Percentiles rank a stretch among this genome's conserved stretches.
Conservation (phyloP, 2,888 invertebrate genomes). For the Cataglyphis livida region DNA sequence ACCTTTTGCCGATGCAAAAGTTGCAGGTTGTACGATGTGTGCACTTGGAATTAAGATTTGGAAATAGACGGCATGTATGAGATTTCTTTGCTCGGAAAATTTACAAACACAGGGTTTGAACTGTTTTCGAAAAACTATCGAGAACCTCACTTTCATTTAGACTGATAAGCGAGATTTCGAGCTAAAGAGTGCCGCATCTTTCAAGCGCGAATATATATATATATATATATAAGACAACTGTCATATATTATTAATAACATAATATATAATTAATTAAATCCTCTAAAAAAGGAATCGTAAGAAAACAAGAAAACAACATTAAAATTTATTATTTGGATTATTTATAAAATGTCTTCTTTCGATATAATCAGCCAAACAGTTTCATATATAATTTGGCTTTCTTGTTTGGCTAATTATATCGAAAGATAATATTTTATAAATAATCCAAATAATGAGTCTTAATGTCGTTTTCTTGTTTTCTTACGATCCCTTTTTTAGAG, state of each 20-base stretch:
- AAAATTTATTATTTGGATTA: too few species aligned
- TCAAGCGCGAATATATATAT: neutral
- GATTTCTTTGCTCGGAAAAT: conserved; percentile 20
- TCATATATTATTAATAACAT: too few species aligned
- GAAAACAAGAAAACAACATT: too few species aligned
- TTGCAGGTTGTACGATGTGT: conserved; percentile 22
- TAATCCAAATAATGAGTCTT: neutral
- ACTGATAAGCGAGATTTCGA: neutral
- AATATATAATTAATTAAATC: too few species aligned
- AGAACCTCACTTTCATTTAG: conserved; percentile 11
- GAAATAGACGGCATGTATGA: conserved; percentile 5
- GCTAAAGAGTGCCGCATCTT: neutral
- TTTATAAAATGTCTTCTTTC: too few species aligned
- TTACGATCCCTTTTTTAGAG: neutral
- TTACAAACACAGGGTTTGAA: conserved; percentile 29
- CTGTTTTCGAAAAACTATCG: conserved; percentile 29
- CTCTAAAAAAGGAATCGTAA: too few species aligned
- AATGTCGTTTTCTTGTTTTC: neutral
- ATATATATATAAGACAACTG: too few species aligned
- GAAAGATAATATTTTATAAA: neutral
- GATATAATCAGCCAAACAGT: neutral
- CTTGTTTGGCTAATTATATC: neutral
- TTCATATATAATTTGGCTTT: neutral
- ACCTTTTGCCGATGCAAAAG: conserved; percentile 33
- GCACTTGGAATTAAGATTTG: conserved; percentile 44